Conservation (phyloP, 1,140 invertebrate species). For the Sinella curviseta region DNA sequence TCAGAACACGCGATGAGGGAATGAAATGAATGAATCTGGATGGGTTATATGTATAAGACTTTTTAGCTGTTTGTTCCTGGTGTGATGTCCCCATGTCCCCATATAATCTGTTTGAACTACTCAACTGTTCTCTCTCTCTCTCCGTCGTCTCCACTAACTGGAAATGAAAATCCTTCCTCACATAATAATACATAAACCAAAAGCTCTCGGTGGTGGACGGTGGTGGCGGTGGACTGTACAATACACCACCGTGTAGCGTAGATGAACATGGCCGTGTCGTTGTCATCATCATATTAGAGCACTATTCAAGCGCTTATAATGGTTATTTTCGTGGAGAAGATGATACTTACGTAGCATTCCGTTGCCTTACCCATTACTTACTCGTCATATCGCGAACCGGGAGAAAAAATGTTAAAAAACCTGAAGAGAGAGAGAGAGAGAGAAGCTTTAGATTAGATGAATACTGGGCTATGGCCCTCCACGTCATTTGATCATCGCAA, state of each 20-base stretch:
- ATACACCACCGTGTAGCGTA: not conserved
- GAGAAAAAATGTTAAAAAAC: too few relatives aligned
- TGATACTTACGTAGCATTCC: slow-evolving; percentile 3
- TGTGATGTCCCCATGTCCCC: not conserved
- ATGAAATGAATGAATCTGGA: not conserved
- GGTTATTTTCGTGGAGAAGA: not conserved
- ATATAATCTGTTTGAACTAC: slow-evolving; percentile 2
- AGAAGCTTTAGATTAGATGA: not conserved
- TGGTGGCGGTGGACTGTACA: too few relatives aligned
- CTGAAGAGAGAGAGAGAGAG: too few relatives aligned
- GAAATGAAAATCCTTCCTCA: not conserved
- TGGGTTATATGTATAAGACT: not conserved
- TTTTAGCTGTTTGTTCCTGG: not conserved
- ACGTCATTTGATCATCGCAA: not conserved
- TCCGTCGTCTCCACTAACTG: not conserved
- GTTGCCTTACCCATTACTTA: not conserved
- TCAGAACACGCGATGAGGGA: not conserved
- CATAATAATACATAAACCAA: slow-evolving; percentile 1
- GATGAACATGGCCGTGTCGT: not conserved
- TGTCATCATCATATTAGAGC: slow-evolving; percentile 15
- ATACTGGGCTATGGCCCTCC: not conserved
- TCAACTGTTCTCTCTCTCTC: not conserved
- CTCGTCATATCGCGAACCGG: not conserved
- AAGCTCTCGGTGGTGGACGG: too few relatives aligned
- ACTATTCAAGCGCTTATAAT: slow-evolving; percentile 2